Percentiles rank a stretch among this genome's conserved stretches.
Evolutionary conservation across 2,888 invertebrate genomes (phyloP).

Genomic region (Pemphredon lugubris): DNA sequence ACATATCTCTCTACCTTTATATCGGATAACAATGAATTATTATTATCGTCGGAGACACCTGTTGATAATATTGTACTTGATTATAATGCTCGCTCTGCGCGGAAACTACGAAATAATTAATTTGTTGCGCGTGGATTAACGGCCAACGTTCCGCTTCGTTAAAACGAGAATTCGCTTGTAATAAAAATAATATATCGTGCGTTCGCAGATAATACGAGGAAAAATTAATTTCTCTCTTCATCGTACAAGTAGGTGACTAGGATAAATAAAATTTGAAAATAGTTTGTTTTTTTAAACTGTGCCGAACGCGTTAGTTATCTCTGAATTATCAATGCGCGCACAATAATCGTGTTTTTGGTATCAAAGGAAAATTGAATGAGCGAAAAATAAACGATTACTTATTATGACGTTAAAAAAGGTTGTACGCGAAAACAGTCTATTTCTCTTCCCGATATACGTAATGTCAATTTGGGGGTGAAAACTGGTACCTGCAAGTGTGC

Average conservation of each 20-base stretch:
- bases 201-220: neutral
- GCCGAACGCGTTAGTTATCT: too few species aligned
- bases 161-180: neutral
- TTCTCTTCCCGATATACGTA: too few species aligned
- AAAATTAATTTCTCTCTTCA: too few species aligned
- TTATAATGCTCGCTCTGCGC: neutral
- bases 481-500: too few species aligned
- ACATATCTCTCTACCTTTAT: neutral
- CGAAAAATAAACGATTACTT: too few species aligned
- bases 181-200: neutral
- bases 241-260: too few species aligned
- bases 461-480: too few species aligned
- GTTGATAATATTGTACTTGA: conserved; percentile 12
- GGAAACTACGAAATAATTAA: neutral
- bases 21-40: conserved; percentile 9
- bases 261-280: neutral
- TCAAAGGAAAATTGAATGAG: too few species aligned
- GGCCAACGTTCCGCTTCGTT: neutral
- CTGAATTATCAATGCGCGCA: too few species aligned
- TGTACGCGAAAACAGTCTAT: too few species aligned
- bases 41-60: conserved; percentile 9
- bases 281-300: neutral
- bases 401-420: too few species aligned
- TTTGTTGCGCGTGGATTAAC: neutral
- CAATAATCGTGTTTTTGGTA: too few species aligned